Conservation (phyloP, 2,888 invertebrate genomes). For the Psococerastis gibbosa region DNA sequence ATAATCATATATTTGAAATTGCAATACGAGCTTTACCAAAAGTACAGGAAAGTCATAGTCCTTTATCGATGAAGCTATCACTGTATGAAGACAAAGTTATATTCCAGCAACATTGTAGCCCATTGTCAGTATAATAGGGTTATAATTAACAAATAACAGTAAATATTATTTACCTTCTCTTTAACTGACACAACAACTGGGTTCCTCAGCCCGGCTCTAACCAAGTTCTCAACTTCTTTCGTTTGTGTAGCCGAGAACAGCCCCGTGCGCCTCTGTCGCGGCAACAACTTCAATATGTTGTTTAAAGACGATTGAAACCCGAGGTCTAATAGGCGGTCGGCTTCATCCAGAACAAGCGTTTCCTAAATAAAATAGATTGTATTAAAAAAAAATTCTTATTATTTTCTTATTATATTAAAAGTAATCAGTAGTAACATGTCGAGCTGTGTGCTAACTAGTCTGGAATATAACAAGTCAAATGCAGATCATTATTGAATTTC, state of each 20-base stretch:
- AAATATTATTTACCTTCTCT: constrained; percentile 67
- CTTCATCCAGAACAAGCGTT: constrained; percentile 87
- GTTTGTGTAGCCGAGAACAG: constrained; percentile 99
- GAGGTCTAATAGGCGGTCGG: constrained; percentile 81
- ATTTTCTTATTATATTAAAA: no score
- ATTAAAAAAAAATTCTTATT: not conserved
- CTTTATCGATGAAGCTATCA: no score
- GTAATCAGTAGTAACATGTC: no score
- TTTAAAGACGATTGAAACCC: constrained; percentile 76
- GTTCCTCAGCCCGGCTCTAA: constrained; percentile 84
- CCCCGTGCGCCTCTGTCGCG: constrained; percentile 84
- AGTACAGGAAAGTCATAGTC: no score
- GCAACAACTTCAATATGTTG: constrained; percentile 75
- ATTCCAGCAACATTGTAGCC: constrained; percentile 55
- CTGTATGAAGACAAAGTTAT: constrained; percentile 3
- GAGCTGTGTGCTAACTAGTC: no score
- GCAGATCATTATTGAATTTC: no score
- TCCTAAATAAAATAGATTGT: constrained; percentile 47
- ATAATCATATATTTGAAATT: constrained; percentile 1
- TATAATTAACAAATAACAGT: no score
- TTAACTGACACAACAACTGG: constrained; percentile 79
- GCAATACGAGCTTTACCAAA: not conserved
- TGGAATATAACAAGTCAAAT: no score
- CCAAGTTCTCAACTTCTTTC: constrained; percentile 74
- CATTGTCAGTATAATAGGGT: no score